A percentile compares a stretch with the other conserved stretches of the same genome.
Evolutionary conservation across 2,888 invertebrate species (phyloP).

Genomic region (Agrochola macilenta): DNA sequence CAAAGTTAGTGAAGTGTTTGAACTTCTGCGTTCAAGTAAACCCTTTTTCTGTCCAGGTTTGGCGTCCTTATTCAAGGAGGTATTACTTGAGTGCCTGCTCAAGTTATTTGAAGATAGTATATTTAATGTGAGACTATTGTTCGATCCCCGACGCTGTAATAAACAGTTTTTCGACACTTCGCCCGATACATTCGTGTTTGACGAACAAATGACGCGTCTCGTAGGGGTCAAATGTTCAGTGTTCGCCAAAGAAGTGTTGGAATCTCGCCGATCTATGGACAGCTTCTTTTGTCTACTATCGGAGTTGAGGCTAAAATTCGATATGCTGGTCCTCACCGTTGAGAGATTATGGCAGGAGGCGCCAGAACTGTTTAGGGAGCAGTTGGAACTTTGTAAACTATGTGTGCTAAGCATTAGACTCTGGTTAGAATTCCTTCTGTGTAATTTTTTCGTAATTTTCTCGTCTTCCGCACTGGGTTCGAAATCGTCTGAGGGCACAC

Average conservation of each 20-base stretch:
- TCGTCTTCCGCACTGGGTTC: constrained; percentile 86
- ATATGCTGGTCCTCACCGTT: constrained; percentile 86
- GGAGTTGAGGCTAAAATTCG: constrained; percentile 86
- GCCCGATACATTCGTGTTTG: constrained; percentile 84
- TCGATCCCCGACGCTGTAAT: constrained; percentile 95
- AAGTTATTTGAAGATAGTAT: constrained; percentile 89
- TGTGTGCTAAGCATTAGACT: constrained; percentile 91
- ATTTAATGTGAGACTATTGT: constrained; percentile 96
- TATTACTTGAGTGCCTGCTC: constrained; percentile 91
- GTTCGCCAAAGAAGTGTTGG: constrained; percentile 95
- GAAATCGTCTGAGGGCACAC: constrained; percentile 93
- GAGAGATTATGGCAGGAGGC: constrained; percentile 86
- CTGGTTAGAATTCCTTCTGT: constrained; percentile 91
- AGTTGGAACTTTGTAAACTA: constrained; percentile 89
- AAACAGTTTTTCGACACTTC: constrained; percentile 91
- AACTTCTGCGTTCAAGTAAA: constrained; percentile 95
- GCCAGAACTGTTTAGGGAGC: constrained; percentile 85
- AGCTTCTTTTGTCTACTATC: constrained; percentile 91
- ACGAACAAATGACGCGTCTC: constrained; percentile 87
- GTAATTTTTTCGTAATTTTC: constrained; percentile 87
- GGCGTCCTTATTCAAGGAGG: constrained; percentile 87
- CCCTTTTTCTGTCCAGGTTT: constrained; percentile 91
- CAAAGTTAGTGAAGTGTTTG: constrained; percentile 97
- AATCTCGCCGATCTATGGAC: constrained; percentile 95
- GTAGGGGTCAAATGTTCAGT: constrained; percentile 83